Conservation (phyloP, 2,888 invertebrate genomes). For the Scaeva pyrastri region DNA sequence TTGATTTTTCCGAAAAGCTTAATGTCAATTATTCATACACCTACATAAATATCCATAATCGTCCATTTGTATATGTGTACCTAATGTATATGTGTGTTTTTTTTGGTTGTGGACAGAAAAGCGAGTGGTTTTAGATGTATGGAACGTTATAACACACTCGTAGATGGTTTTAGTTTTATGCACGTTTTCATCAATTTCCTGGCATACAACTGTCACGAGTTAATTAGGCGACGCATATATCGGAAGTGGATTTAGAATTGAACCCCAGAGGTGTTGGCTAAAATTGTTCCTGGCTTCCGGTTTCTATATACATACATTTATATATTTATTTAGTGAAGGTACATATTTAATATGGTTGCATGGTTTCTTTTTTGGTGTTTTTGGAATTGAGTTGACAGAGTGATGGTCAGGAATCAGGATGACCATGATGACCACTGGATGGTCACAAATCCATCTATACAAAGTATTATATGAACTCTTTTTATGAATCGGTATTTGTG, state of each 20-base stretch:
- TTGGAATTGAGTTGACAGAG: slow-evolving; percentile 25
- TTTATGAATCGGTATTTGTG: background rate
- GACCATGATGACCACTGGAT: slow-evolving; percentile 46
- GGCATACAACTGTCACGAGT: slow-evolving; percentile 70
- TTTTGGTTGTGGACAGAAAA: slow-evolving; percentile 19
- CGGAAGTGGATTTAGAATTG: slow-evolving; percentile 73
- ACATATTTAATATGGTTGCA: background rate
- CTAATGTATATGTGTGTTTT: background rate
- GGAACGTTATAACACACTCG: too few species aligned
- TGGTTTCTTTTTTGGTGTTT: slow-evolving; percentile 27
- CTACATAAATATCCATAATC: too few species aligned
- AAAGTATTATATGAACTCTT: slow-evolving; percentile 11
- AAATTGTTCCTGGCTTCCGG: slow-evolving; percentile 43
- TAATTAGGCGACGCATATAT: slow-evolving; percentile 70
- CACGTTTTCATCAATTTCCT: slow-evolving; percentile 71
- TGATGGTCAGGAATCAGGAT: slow-evolving; percentile 38
- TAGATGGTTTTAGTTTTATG: slow-evolving; percentile 60
- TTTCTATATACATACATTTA: background rate
- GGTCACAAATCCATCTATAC: slow-evolving; percentile 19
- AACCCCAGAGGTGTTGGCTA: slow-evolving; percentile 56
- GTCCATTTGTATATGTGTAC: background rate
- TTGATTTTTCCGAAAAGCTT: slow-evolving; percentile 68
- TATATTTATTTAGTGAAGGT: too few species aligned
- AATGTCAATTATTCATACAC: slow-evolving; percentile 62
- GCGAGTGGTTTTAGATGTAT: slow-evolving; percentile 12